phyloP scores from a whole-genome alignment of 2,797 vertebrate genomes.

The Melanitta fusca region DNA sequence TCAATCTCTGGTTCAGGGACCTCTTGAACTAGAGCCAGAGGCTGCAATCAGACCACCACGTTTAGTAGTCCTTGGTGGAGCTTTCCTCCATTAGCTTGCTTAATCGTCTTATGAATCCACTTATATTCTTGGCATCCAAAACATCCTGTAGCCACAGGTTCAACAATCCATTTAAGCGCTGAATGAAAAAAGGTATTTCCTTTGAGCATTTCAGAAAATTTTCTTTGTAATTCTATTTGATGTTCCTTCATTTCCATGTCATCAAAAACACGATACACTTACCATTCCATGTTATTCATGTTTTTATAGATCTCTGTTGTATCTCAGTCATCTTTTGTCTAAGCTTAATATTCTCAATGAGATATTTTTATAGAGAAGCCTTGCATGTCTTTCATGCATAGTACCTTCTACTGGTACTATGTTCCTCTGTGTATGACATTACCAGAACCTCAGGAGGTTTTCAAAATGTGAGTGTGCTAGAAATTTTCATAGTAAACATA shows the following conservation, averaged over 20 bases:
- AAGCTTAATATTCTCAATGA: not conserved
- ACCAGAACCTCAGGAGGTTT: not conserved
- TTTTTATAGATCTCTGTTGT: not conserved
- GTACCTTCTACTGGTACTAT: not conserved
- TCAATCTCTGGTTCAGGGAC: not conserved
- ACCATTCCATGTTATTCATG: not conserved
- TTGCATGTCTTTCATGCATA: not conserved
- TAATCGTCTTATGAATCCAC: conserved; percentile 21
- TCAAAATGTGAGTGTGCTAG: not conserved
- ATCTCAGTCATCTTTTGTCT: not conserved
- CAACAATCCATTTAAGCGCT: conserved; percentile 8
- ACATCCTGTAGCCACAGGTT: not conserved
- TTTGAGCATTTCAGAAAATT: not conserved
- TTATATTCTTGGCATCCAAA: conserved; percentile 29
- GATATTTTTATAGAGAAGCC: not conserved
- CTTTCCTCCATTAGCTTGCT: not conserved
- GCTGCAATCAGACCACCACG: not conserved
- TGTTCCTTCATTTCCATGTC: not conserved
- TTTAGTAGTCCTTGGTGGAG: not conserved
- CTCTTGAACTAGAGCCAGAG: not conserved
- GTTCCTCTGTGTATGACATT: not conserved
- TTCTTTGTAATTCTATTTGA: not conserved
- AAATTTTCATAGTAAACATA: not conserved
- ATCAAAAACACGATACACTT: not conserved
- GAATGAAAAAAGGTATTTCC: conserved; percentile 21